Conservation (phyloP, 35 echinoderm and acorn worm genomes). For the Apostichopus japonicus region DNA sequence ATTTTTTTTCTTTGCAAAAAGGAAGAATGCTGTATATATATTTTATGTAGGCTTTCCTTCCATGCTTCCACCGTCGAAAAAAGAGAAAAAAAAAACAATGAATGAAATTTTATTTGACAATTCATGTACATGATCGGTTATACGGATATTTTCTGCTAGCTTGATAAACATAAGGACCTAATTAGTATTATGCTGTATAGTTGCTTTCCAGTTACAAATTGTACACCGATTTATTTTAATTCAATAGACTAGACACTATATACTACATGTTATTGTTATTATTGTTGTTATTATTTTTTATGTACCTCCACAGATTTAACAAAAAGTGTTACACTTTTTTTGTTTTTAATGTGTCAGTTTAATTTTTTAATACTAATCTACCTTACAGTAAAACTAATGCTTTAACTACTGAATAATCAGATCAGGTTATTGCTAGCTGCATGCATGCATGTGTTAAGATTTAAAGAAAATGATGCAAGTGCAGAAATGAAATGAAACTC, state of each 20-base stretch:
- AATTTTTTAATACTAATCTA: background rate
- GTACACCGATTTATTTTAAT: background rate
- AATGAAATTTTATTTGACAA: slow-evolving; percentile 44
- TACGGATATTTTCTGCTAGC: background rate
- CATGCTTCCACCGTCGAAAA: slow-evolving; percentile 8
- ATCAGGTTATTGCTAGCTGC: too few relatives aligned
- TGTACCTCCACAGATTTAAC: background rate
- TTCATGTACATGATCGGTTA: slow-evolving; percentile 42
- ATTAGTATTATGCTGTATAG: background rate
- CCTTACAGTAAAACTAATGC: too few relatives aligned
- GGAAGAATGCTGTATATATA: slow-evolving; percentile 50
- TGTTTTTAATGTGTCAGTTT: background rate
- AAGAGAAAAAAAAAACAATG: slow-evolving; percentile 11
- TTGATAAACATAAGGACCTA: background rate
- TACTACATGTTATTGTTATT: background rate
- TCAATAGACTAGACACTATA: background rate
- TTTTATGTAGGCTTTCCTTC: slow-evolving; percentile 26
- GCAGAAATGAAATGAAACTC: too few relatives aligned
- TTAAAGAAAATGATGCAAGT: too few relatives aligned
- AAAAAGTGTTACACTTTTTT: background rate
- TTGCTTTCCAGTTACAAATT: background rate
- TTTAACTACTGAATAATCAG: too few relatives aligned
- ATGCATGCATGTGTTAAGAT: too few relatives aligned
- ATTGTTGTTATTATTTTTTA: background rate
- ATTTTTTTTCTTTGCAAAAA: slow-evolving; percentile 7